phyloP scores from a whole-genome alignment of 2,797 vertebrate genomes.

The Etheostoma perlongum region DNA sequence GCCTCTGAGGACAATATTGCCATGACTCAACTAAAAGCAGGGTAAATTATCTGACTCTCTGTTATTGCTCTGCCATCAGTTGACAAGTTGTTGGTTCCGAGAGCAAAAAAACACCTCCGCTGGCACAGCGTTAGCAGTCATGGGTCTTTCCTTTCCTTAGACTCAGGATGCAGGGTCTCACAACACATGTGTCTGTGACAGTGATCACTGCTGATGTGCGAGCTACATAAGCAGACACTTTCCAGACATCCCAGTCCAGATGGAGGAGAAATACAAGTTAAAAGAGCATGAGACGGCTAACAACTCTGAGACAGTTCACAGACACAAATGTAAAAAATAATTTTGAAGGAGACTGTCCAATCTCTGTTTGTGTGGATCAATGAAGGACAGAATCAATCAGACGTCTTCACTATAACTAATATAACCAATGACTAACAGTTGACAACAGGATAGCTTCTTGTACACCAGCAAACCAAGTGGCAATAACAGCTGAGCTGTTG shows the following conservation, averaged over 20 bases:
- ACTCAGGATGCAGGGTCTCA: constrained; percentile 72
- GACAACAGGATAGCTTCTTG: constrained; percentile 3
- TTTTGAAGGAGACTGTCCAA: background rate
- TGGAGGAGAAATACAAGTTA: constrained; percentile 10
- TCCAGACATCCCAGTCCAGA: constrained; percentile 68
- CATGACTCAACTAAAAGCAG: constrained; percentile 53
- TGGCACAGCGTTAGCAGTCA: constrained; percentile 37
- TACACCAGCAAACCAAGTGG: constrained; percentile 12
- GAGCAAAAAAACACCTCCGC: constrained; percentile 37
- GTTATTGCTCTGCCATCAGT: constrained; percentile 58
- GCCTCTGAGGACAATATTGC: constrained; percentile 38
- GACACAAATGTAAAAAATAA: constrained; percentile 24
- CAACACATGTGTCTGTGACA: constrained; percentile 37
- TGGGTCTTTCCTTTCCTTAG: constrained; percentile 57
- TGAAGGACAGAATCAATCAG: background rate
- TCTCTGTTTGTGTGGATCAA: constrained; percentile 1
- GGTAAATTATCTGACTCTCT: constrained; percentile 49
- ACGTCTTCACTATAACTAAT: background rate
- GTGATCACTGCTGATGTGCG: constrained; percentile 44
- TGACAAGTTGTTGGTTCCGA: constrained; percentile 69
- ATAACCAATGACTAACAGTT: background rate
- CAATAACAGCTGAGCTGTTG: constrained; percentile 30
- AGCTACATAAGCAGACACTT: constrained; percentile 60
- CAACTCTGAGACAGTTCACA: constrained; percentile 15
- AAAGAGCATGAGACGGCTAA: constrained; percentile 6